Evolutionary conservation across 2,113 vertebrate genomes (phyloP).

Genomic region (Rhombomys opimus): DNA sequence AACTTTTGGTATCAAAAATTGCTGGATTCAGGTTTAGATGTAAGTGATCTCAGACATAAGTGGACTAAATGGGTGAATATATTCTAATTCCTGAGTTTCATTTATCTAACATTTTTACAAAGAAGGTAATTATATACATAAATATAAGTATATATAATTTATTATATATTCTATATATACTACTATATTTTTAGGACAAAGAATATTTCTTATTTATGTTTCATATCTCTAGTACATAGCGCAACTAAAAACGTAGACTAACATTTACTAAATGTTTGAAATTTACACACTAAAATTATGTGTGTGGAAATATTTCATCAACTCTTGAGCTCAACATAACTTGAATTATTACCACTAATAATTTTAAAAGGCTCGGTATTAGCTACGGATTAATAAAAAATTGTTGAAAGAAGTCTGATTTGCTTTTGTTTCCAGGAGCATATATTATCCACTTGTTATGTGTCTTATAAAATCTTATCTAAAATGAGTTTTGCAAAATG

Average conservation of each 20-base stretch:
- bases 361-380: conserved; percentile 17
- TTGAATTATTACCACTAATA: conserved; percentile 5
- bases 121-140: background rate
- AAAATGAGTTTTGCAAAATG: background rate
- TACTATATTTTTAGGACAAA: background rate
- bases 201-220: background rate
- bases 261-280: conserved; percentile 3
- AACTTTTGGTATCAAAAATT: background rate
- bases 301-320: conserved; percentile 24
- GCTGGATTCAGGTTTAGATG: background rate
- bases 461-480: conserved; percentile 3
- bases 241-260: conserved; percentile 33
- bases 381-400: background rate
- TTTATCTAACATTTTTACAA: background rate
- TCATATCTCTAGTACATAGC: background rate
- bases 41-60: background rate
- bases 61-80: background rate
- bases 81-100: background rate
- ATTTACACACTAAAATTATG: conserved; percentile 43
- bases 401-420: background rate
- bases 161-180: background rate
- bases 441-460: conserved; percentile 9
- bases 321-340: background rate
- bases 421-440: background rate
- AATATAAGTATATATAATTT: background rate